A percentile compares a stretch with the other conserved stretches of the same genome.
Conservation (phyloP, 2,888 invertebrate species). For the Lasioglossum morio region DNA sequence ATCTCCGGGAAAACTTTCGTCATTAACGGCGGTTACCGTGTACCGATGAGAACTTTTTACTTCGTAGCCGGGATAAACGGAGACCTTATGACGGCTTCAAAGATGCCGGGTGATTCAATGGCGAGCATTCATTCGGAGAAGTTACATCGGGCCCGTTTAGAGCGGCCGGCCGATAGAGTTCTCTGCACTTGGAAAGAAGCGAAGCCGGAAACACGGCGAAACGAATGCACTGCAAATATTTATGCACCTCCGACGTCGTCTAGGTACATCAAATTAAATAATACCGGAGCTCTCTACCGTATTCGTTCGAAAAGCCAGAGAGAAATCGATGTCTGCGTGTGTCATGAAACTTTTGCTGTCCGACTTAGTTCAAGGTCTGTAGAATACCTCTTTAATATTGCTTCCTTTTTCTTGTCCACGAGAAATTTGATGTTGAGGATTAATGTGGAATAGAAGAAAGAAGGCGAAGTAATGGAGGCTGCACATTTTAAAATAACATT, state of each 20-base stretch:
- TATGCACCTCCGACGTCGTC: background rate
- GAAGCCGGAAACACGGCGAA: background rate
- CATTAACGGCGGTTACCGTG: background rate
- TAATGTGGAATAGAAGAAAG: background rate
- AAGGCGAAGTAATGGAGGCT: background rate
- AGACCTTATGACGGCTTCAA: background rate
- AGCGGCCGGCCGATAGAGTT: background rate
- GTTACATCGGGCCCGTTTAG: background rate
- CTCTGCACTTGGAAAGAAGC: constrained; percentile 1
- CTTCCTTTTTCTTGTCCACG: background rate
- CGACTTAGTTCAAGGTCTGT: too few relatives aligned
- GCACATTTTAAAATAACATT: constrained; percentile 35
- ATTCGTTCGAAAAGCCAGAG: too few relatives aligned
- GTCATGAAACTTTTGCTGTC: too few relatives aligned
- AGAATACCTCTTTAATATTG: too few relatives aligned
- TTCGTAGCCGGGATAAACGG: background rate
- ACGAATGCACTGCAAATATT: constrained; percentile 4
- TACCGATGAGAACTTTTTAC: background rate
- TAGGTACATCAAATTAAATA: background rate
- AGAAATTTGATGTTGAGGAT: background rate
- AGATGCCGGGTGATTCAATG: constrained; percentile 24
- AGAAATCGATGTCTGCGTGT: too few relatives aligned
- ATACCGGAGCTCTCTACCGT: background rate
- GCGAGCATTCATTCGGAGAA: constrained; percentile 25
- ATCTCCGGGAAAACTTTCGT: background rate